Percentiles rank a stretch among this genome's conserved stretches.
Evolutionary conservation across 2,797 vertebrate genomes (phyloP).

Genomic region (Acanthornis magna): DNA sequence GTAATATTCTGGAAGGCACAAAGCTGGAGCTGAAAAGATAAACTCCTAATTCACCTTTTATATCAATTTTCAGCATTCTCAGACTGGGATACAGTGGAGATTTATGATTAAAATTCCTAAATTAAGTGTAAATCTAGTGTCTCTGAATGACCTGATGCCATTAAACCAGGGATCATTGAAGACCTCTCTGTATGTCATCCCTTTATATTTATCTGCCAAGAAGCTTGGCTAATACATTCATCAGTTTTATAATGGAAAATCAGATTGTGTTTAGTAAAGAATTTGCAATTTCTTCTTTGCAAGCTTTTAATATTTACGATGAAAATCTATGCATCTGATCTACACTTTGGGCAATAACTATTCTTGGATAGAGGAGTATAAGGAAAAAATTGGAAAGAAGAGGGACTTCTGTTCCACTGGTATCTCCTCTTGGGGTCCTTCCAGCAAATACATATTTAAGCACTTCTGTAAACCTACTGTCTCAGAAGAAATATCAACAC

Average conservation of each 20-base stretch:
- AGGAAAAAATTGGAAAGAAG: neutral
- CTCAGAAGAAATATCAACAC: constrained; percentile 20
- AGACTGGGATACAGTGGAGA: neutral
- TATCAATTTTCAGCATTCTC: neutral
- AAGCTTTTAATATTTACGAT: neutral
- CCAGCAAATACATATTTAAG: constrained; percentile 8
- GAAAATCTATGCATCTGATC: neutral
- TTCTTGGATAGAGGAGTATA: neutral
- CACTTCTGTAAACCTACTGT: neutral
- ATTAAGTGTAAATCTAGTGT: neutral
- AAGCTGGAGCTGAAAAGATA: neutral
- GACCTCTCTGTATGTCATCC: neutral
- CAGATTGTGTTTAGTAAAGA: neutral
- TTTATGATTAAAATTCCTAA: neutral
- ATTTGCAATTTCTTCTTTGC: neutral
- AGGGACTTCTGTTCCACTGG: neutral
- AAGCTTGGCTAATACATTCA: neutral
- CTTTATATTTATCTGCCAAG: neutral
- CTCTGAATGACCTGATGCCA: neutral
- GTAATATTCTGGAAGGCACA: neutral
- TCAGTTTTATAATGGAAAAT: neutral
- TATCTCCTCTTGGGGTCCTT: neutral
- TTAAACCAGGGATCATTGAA: neutral
- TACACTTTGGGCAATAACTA: neutral
- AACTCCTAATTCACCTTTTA: neutral